Evolutionary conservation across 2,797 vertebrate species (phyloP), one percentile per base, ranked within the genome.

Genomic region (Chaetodon trifasciatus): DNA sequence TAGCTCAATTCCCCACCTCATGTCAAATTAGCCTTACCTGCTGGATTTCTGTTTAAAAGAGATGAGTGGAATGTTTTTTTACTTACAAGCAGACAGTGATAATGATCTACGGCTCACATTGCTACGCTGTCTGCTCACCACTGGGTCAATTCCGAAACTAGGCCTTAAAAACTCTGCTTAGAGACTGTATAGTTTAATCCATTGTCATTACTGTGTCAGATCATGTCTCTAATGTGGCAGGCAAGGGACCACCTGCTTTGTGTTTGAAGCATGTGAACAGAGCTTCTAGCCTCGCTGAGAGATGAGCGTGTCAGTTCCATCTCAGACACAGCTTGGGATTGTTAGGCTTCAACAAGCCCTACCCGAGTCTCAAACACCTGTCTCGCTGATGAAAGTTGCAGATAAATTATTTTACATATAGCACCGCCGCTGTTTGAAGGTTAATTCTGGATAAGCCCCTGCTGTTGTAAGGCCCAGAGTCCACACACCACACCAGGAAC

Each of bases 391-490:
- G 90, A 90, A 93, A 89, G 84, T 69, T 82, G 66, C 87, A 88
- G 86, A 87, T 91, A 90, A 88, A 92, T 90, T 84, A 90, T 91
- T 94, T 92, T 93, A 92, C 92, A 91, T 89, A 87, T 85, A 83
- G 80, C 57, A 77, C 81, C 79, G 42, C 87, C 52, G 88, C 90
- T 86, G 86, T 88, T 90, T 87, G 89, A 88, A 89, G 86, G 88
- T 88, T 89, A 90, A 87, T 86, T 89, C 85, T 86, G 74, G 75
- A 91, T 88, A 83, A 92, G 77, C 83, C 81, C 79, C 82, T 24
- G 62, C 82, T 79, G 86, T 87, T 84, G 55, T 50, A 15, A 50
- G 37, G 56, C 92, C 78, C 53, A 40, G 66, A 71, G 83, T 69
- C 88, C 84, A 87, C 92, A 80, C 79, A 83, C 55, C 61, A 50